phyloP scores from a whole-genome alignment of 1,140 invertebrate genomes.

The Lutraria rhynchaena region DNA sequence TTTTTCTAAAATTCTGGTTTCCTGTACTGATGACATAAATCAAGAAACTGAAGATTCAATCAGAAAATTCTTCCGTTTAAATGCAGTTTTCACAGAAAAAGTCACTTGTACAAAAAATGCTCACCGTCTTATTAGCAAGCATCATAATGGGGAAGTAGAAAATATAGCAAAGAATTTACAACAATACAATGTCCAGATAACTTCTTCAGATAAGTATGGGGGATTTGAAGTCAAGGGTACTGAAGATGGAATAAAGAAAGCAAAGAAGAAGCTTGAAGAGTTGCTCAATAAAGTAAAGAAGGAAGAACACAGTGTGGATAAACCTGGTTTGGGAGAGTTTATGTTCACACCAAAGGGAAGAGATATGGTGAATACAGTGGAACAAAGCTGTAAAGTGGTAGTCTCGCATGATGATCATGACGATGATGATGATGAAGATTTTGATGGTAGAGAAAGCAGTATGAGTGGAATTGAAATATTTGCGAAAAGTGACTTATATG shows the following conservation, averaged over 20 bases:
- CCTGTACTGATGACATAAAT: constrained; percentile 22
- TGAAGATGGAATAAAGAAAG: constrained; percentile 21
- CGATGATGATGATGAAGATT: neutral
- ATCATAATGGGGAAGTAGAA: constrained; percentile 9
- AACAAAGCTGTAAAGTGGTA: neutral
- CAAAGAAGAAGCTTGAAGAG: neutral
- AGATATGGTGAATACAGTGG: constrained; percentile 9
- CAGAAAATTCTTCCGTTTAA: constrained; percentile 3
- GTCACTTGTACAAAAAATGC: neutral
- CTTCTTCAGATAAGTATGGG: neutral
- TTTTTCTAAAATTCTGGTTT: constrained; percentile 1
- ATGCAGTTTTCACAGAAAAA: neutral
- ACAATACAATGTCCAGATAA: constrained; percentile 11
- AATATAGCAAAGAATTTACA: constrained; percentile 20
- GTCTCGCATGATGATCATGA: constrained; percentile 1
- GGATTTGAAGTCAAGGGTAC: constrained; percentile 23
- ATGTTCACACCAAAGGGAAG: constrained; percentile 38
- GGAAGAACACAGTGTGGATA: neutral
- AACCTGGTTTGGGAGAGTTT: constrained; percentile 10
- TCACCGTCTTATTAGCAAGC: constrained; percentile 7
- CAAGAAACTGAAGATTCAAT: neutral
- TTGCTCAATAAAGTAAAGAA: constrained; percentile 8
- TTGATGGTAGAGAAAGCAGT: neutral
- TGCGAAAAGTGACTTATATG: constrained; percentile 18
- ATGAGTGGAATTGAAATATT: neutral